phyloP scores from a whole-genome alignment of 2,797 vertebrate species.

The Phrynocephalus vlangalii region DNA sequence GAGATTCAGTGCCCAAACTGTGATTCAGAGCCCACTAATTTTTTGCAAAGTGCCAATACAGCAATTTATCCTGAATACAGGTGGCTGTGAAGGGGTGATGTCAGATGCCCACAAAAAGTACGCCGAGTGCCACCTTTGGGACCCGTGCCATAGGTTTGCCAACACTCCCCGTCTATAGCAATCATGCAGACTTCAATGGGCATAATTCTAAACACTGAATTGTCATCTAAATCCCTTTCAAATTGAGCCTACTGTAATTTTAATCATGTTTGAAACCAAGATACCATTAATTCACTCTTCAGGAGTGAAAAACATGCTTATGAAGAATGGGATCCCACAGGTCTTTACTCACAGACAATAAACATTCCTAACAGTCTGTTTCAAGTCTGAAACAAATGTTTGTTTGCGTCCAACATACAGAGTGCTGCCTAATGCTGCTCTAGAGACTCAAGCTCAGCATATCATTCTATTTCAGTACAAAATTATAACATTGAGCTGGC shows the following conservation, averaged over 20 bases:
- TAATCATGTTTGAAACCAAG: not conserved
- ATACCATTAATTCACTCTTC: not conserved
- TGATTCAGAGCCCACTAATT: no score
- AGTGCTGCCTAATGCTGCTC: not conserved
- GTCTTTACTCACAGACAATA: not conserved
- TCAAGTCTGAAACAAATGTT: constrained; percentile 9
- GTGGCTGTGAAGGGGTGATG: no score
- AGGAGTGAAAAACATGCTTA: not conserved
- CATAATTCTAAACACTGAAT: not conserved
- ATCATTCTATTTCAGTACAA: not conserved
- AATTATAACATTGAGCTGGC: not conserved
- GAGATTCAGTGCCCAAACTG: no score
- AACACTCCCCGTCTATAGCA: not conserved
- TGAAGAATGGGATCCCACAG: not conserved
- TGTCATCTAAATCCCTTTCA: not conserved
- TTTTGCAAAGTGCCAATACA: no score
- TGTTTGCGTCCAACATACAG: not conserved
- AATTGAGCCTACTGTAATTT: not conserved
- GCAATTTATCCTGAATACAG: no score
- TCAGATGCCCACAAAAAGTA: no score
- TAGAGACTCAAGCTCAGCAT: not conserved
- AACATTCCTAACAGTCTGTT: not conserved
- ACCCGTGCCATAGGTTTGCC: no score
- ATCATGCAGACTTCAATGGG: not conserved
- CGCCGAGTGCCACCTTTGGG: no score